Base-by-base conservation (phyloP, 2,113 vertebrate species). In the Ceuthmochares aereus region DNA sequence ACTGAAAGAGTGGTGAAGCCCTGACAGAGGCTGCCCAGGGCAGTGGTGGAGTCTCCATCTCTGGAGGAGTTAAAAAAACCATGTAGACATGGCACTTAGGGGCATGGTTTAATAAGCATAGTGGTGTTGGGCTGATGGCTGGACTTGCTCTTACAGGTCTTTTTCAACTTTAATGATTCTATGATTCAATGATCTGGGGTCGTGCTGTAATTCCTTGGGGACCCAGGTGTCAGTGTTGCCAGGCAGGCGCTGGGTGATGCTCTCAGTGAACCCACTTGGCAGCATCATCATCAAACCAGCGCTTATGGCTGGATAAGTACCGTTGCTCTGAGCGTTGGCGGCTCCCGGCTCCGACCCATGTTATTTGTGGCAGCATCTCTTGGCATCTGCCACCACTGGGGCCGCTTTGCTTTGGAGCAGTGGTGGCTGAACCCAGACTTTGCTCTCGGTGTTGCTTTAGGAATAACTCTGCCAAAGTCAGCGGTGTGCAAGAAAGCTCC, bases 231-330 rank as follows among this genome's bases (percentile, higher is more conserved):
- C 10, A 3, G 0, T 6, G 3, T 34, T 18, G 52, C 45, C 5
- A 3, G 51, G 16, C 32, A 1, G 21, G 34, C 17, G 2, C 45
- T 1, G 4, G 15, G 55, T 25, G 42, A 21, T 74, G 51, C 42
- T 75, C 20, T 58, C 0, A 6, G 17, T 37, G 87, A 29, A 23
- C 37, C 32, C 3, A 0, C 7, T 63, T n/a, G 14, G 70, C 70
- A 79, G 49, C 42, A 4, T 49, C 10, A 2, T 18, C 55, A 52
- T 43, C 37, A 37, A 10, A 52, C 5, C 64, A 29, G 23, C 36
- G 4, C 2, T 12, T 17, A 0, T 0, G 6, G 3, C 26, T 64
- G 4, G 40, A 0, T 13, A 10, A 14, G 4, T 3, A 7, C 54
- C 19, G 70, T 16, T 68, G 25, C 62, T 75, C 37, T 32, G 87